phyloP scores from a whole-genome alignment of 2,797 vertebrate species.

The Distichodus sexfasciatus region DNA sequence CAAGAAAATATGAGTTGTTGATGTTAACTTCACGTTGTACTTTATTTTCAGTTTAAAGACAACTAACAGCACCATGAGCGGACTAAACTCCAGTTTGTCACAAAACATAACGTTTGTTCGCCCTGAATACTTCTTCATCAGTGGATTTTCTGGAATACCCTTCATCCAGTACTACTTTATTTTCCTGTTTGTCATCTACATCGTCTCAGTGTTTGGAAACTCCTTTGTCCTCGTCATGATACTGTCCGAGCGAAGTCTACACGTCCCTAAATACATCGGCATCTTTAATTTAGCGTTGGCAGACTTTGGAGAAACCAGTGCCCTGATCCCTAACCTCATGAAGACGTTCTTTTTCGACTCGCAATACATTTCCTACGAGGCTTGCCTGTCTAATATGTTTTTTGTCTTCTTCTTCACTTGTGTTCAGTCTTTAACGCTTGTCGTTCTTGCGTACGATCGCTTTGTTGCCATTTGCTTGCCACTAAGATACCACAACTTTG shows the following conservation, averaged over 20 bases:
- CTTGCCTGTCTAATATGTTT: conserved; percentile 50
- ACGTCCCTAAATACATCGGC: conserved; percentile 46
- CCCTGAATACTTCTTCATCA: conserved; percentile 50
- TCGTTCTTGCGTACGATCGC: conserved; percentile 44
- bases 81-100: conserved; percentile 14
- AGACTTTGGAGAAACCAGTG: conserved; percentile 49
- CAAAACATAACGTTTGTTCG: conserved; percentile 30
- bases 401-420: conserved; percentile 45
- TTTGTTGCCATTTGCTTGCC: conserved; percentile 49
- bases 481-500: conserved; percentile 40
- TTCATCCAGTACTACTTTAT: conserved; percentile 40
- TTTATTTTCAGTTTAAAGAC: conserved; percentile 20
- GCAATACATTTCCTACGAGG: conserved; percentile 38
- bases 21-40: background rate
- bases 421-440: conserved; percentile 40
- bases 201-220: conserved; percentile 43
- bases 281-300: conserved; percentile 50
- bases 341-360: conserved; percentile 49
- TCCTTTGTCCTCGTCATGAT: conserved; percentile 45
- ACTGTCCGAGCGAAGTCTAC: conserved; percentile 30
- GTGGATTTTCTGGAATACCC: conserved; percentile 45
- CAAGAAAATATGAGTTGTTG: too few relatives aligned
- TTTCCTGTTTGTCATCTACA: conserved; percentile 42
- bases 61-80: conserved; percentile 2
- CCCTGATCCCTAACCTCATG: conserved; percentile 46